Percentiles rank a stretch among this genome's conserved stretches.
Evolutionary conservation across 2,888 invertebrate genomes (phyloP).

Genomic region (Drosophila imparisetae): DNA sequence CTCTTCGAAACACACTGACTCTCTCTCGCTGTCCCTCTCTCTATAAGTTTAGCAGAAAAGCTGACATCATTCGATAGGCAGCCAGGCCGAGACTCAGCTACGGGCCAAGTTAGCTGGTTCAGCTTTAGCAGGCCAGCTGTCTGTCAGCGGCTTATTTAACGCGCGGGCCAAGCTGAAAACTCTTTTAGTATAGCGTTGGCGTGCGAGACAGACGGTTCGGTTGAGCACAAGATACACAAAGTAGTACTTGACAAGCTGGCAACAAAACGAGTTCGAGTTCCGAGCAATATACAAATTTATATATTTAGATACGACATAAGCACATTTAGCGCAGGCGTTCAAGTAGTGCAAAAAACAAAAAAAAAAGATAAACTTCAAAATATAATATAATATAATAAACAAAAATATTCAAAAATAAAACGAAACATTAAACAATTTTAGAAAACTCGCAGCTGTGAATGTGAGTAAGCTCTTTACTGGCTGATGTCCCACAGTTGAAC

Average conservation of each 20-base stretch:
- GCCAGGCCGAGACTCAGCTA: slow-evolving; percentile 38
- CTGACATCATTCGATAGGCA: slow-evolving; percentile 77
- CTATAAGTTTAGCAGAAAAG: slow-evolving; percentile 28
- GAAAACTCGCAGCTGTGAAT: slow-evolving; percentile 35
- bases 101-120: slow-evolving; percentile 49
- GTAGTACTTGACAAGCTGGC: slow-evolving; percentile 51
- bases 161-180: slow-evolving; percentile 66
- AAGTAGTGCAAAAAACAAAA: slow-evolving; percentile 49
- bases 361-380: slow-evolving; percentile 34
- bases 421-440: slow-evolving; percentile 52
- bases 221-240: slow-evolving; percentile 56
- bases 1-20: slow-evolving; percentile 3
- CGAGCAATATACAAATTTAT: slow-evolving; percentile 49
- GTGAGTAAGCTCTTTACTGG: slow-evolving; percentile 16
- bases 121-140: slow-evolving; percentile 61
- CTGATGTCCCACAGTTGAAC: slow-evolving; percentile 65
- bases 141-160: slow-evolving; percentile 79
- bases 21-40: not conserved
- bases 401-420: slow-evolving; percentile 28
- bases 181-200: slow-evolving; percentile 84
- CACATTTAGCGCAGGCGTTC: slow-evolving; percentile 60
- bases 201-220: slow-evolving; percentile 82
- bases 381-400: slow-evolving; percentile 50
- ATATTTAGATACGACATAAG: slow-evolving; percentile 49
- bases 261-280: slow-evolving; percentile 56